Percentiles rank a stretch among this genome's conserved stretches.
phyloP scores from a whole-genome alignment of 2,113 vertebrate genomes.

The Axis porcinus region DNA sequence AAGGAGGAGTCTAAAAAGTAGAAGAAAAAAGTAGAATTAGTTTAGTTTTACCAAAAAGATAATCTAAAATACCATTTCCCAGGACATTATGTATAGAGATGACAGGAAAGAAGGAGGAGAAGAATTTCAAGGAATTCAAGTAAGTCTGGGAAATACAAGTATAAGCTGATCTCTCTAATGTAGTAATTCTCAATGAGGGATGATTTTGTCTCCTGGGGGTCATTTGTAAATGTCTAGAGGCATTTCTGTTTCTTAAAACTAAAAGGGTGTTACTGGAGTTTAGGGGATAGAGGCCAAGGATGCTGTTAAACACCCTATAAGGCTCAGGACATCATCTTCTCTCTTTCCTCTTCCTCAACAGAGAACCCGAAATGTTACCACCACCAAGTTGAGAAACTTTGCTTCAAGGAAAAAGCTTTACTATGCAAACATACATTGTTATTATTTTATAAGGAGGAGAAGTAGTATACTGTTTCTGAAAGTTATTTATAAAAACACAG shows the following conservation, averaged over 20 bases:
- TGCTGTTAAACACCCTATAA: background rate
- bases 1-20: background rate
- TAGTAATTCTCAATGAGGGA: background rate
- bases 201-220: background rate
- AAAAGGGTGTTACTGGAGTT: background rate
- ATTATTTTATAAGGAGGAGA: background rate
- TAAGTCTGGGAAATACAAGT: background rate
- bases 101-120: background rate
- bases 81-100: background rate
- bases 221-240: background rate
- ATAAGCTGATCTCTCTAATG: background rate
- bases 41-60: background rate
- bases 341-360: background rate
- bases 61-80: background rate
- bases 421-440: background rate
- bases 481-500: background rate
- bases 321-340: background rate
- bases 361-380: background rate
- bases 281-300: background rate
- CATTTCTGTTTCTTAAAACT: background rate
- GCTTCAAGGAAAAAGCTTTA: background rate
- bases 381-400: background rate
- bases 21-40: background rate
- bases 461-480: background rate
- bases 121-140: slow-evolving; percentile 18